Conservation (phyloP, 2,113 vertebrate species). For the Gymnarchus niloticus region DNA sequence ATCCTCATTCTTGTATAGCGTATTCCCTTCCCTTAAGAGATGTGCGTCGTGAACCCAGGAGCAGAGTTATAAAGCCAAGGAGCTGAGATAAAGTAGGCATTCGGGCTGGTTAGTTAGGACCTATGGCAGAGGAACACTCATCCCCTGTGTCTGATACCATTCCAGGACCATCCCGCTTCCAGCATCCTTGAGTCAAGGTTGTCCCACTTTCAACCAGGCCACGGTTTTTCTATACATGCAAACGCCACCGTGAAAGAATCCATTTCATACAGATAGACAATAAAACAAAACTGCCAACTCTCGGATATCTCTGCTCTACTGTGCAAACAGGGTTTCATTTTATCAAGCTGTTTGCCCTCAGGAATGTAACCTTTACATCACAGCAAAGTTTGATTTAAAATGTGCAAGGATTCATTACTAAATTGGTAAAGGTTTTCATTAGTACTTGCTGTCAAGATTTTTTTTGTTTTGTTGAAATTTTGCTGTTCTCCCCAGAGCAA, state of each 20-base stretch:
- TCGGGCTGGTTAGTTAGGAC: not conserved
- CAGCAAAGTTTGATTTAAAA: not conserved
- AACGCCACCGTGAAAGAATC: not conserved
- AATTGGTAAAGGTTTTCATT: conserved; percentile 37
- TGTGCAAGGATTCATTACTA: not conserved
- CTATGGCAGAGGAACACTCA: conserved; percentile 37
- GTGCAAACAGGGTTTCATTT: too few relatives aligned
- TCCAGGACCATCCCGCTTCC: not conserved
- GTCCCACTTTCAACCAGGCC: conserved; percentile 21
- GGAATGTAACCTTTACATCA: too few relatives aligned
- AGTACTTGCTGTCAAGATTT: conserved; percentile 46
- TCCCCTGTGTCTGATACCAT: conserved; percentile 34
- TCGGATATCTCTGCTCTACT: too few relatives aligned
- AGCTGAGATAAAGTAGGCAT: not conserved
- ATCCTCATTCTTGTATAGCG: not conserved
- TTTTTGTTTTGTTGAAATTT: conserved; percentile 5
- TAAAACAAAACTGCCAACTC: not conserved
- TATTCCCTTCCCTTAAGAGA: not conserved
- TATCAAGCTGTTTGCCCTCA: not conserved
- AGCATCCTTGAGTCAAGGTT: conserved; percentile 21
- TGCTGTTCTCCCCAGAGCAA: not conserved
- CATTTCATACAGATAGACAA: not conserved
- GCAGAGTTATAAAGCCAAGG: not conserved
- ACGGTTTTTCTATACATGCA: not conserved
- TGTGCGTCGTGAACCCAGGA: not conserved